A percentile compares a stretch with the other conserved stretches of the same genome.
phyloP scores from a whole-genome alignment of 2,113 vertebrate species.

The Chelonoidis abingdonii region DNA sequence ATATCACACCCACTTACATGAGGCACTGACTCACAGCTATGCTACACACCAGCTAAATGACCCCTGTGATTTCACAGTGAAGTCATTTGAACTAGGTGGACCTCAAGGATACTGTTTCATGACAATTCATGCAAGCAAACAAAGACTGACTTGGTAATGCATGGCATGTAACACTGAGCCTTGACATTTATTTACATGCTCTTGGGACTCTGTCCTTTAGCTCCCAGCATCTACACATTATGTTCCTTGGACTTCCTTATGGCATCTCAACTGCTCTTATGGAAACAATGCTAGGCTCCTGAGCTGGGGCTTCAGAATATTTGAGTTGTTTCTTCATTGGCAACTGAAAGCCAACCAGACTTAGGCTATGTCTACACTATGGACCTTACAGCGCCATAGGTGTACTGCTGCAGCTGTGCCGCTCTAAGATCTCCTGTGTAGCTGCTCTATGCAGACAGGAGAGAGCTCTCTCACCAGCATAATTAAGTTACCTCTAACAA shows the following conservation, averaged over 20 bases:
- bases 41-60: not conserved
- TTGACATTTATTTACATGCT: not conserved
- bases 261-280: accelerated
- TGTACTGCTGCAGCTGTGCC: too few relatives aligned
- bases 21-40: conserved; percentile 8
- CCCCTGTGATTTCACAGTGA: not conserved
- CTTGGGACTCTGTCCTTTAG: not conserved
- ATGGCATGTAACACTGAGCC: not conserved
- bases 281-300: not conserved
- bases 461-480: too few relatives aligned
- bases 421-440: too few relatives aligned
- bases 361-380: not conserved
- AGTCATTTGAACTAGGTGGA: not conserved
- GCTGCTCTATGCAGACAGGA: too few relatives aligned
- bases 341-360: conserved; percentile 7
- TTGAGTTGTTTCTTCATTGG: not conserved
- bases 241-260: conserved; percentile 36
- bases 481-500: too few relatives aligned
- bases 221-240: conserved; percentile 15
- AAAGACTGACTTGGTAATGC: not conserved
- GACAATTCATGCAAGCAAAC: accelerated
- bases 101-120: accelerated
- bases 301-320: not conserved
- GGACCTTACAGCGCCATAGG: too few relatives aligned
- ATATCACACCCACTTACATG: not conserved